Evolutionary conservation across 1,140 invertebrate species (phyloP).

Genomic region (Psix sp.): DNA sequence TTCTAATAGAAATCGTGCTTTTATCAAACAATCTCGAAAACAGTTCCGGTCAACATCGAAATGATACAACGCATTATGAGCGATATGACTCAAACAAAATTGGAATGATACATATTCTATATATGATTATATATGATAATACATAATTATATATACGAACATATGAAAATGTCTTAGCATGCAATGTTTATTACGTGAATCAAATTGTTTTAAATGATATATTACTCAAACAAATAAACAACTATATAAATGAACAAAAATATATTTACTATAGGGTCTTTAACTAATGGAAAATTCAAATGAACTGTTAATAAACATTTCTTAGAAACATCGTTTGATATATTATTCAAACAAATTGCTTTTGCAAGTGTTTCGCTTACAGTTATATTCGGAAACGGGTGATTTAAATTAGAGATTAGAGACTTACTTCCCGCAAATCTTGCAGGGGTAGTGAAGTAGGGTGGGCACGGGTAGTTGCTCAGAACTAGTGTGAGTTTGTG

Average conservation of each 20-base stretch:
- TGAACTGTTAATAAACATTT: slow-evolving; percentile 5
- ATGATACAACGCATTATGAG: no score
- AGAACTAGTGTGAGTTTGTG: slow-evolving; percentile 78
- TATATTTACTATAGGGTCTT: slow-evolving; percentile 4
- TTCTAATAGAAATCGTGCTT: no score
- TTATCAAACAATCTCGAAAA: no score
- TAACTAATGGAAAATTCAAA: slow-evolving; percentile 21
- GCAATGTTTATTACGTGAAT: not conserved
- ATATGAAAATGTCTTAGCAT: no score
- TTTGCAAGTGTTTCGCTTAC: slow-evolving; percentile 47
- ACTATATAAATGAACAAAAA: slow-evolving; percentile 15
- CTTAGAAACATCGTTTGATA: slow-evolving; percentile 33
- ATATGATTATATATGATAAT: no score
- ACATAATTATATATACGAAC: no score
- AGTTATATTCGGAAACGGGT: slow-evolving; percentile 66
- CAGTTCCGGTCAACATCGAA: no score
- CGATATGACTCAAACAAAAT: no score
- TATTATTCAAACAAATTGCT: slow-evolving; percentile 38
- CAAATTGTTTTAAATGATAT: not conserved
- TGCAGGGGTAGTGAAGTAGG: slow-evolving; percentile 88
- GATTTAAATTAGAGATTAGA: slow-evolving; percentile 76
- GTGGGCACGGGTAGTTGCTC: slow-evolving; percentile 77
- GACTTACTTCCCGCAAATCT: slow-evolving; percentile 98
- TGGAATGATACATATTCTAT: no score
- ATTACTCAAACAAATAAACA: not conserved